Conservation (phyloP, 2,888 invertebrate species). For the Mesochorus sp. region DNA sequence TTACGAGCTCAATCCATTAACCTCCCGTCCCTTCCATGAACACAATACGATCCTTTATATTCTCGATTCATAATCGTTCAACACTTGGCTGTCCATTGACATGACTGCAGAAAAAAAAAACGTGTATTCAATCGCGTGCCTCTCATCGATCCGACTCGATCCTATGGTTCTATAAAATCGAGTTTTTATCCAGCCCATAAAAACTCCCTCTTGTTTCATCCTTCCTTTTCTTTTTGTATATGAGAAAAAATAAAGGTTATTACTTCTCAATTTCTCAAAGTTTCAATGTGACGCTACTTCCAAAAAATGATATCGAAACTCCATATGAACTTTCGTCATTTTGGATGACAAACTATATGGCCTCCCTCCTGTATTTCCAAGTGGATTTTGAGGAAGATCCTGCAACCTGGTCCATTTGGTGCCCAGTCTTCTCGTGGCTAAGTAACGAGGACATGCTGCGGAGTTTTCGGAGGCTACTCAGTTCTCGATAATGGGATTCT, state of each 20-base stretch:
- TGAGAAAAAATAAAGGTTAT: too few species aligned
- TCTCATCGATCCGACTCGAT: constrained; percentile 1
- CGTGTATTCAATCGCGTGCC: not conserved
- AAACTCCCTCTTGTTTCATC: too few species aligned
- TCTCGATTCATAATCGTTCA: not conserved
- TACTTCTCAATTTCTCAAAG: too few species aligned
- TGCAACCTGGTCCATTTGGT: not conserved
- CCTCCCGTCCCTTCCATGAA: not conserved
- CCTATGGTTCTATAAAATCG: too few species aligned
- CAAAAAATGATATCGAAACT: too few species aligned
- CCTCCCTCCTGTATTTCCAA: too few species aligned
- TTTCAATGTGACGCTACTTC: too few species aligned
- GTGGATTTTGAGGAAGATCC: constrained; percentile 6
- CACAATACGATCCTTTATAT: not conserved
- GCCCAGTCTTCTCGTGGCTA: not conserved
- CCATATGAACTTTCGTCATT: too few species aligned
- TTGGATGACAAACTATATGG: too few species aligned
- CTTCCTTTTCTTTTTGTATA: too few species aligned
- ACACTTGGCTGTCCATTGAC: not conserved
- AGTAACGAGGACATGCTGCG: constrained; percentile 51
- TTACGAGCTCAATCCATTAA: constrained; percentile 46
- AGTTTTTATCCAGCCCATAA: too few species aligned
- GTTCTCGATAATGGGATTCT: constrained; percentile 53
- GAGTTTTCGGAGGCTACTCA: constrained; percentile 44
- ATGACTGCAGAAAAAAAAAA: too few species aligned